Evolutionary conservation across 2,888 invertebrate species (phyloP).

Genomic region (Resseliella maxima): DNA sequence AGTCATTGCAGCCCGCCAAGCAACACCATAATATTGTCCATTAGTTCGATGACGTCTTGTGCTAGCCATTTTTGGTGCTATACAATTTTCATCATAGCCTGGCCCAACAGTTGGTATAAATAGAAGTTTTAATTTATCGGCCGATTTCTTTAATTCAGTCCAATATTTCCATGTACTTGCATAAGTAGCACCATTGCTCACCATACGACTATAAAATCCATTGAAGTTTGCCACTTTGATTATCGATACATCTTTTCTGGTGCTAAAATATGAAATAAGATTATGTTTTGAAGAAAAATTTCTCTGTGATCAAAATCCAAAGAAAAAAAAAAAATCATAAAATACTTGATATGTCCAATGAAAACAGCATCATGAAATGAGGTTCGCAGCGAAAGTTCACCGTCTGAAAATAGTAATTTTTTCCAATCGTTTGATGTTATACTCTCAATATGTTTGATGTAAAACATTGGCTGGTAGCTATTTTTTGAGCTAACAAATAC

Average conservation of each 20-base stretch:
- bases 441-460: constrained; percentile 75
- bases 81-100: constrained; percentile 76
- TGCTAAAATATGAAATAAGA: too few relatives aligned
- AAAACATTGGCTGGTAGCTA: constrained; percentile 71
- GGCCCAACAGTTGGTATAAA: constrained; percentile 79
- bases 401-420: constrained; percentile 65
- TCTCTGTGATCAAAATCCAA: too few relatives aligned
- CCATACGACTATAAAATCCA: constrained; percentile 76
- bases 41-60: constrained; percentile 66
- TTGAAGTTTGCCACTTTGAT: constrained; percentile 70
- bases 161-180: constrained; percentile 75
- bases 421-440: constrained; percentile 69
- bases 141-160: constrained; percentile 70
- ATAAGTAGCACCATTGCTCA: constrained; percentile 74
- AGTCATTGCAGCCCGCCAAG: constrained; percentile 73
- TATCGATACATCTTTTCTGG: constrained; percentile 69
- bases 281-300: too few relatives aligned
- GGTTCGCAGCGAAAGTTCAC: constrained; percentile 68
- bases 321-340: not conserved
- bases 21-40: constrained; percentile 72
- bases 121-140: constrained; percentile 71
- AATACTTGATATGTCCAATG: constrained; percentile 69
- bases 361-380: constrained; percentile 72
- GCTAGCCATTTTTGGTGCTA: constrained; percentile 66
- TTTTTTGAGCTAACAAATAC: constrained; percentile 64